phyloP scores from a whole-genome alignment of 2,113 vertebrate genomes.

The Hylia prasina region DNA sequence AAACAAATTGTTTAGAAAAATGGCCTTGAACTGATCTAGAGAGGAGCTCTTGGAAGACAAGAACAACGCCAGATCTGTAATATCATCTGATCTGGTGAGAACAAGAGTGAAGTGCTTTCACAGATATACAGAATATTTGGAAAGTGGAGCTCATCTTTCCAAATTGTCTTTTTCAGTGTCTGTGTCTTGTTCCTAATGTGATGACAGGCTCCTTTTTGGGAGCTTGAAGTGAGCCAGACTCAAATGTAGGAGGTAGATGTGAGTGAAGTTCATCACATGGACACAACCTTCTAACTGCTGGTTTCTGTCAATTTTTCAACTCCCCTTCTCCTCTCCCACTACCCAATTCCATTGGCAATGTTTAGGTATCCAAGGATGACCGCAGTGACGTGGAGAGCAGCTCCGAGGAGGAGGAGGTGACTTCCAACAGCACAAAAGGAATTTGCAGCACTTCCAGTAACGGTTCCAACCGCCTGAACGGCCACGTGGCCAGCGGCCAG shows the following conservation, averaged over 20 bases:
- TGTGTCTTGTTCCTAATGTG: background rate
- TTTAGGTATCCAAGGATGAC: conserved; percentile 90
- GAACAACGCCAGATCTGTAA: background rate
- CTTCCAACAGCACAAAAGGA: conserved; percentile 60
- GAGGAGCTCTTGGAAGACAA: background rate
- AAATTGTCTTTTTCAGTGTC: background rate
- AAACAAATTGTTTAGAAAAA: background rate
- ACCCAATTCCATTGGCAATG: background rate
- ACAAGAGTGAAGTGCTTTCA: background rate
- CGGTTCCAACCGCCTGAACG: conserved; percentile 86
- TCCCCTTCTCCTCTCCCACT: background rate
- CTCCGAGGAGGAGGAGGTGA: conserved; percentile 85
- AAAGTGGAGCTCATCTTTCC: background rate
- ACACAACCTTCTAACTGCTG: background rate
- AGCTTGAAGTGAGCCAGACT: background rate
- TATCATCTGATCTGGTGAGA: background rate
- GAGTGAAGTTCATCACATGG: background rate
- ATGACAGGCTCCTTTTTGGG: background rate
- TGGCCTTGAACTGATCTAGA: background rate
- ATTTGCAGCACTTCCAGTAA: conserved; percentile 64
- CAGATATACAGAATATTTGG: background rate
- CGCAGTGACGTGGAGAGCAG: conserved; percentile 97
- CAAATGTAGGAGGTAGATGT: background rate
- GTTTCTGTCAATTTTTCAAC: background rate
- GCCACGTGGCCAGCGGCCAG: conserved; percentile 73